Percentiles rank a stretch among this genome's conserved stretches.
Conservation (phyloP, 2,888 invertebrate genomes). For the Cryptocephalus moraei region DNA sequence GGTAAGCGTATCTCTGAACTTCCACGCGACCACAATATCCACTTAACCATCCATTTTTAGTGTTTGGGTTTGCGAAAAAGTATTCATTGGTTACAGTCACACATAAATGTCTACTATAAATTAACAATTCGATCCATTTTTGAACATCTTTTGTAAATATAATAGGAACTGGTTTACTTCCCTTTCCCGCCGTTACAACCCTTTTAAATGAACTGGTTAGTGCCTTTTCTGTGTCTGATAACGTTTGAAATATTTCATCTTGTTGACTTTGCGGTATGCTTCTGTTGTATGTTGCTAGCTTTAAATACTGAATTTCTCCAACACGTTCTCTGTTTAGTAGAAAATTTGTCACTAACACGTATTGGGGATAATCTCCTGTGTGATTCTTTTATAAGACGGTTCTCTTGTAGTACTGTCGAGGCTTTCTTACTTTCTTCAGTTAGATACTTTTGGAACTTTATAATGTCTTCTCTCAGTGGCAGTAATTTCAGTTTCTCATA, state of each 20-base stretch:
- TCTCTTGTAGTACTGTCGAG: not conserved
- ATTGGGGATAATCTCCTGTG: too few relatives aligned
- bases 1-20: too few relatives aligned
- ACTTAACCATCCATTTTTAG: slow-evolving; percentile 12
- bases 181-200: slow-evolving; percentile 15
- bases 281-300: slow-evolving; percentile 6
- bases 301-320: slow-evolving; percentile 13
- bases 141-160: slow-evolving; percentile 14
- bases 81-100: slow-evolving; percentile 15
- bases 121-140: slow-evolving; percentile 4
- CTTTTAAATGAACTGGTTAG: slow-evolving; percentile 14
- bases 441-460: slow-evolving; percentile 5
- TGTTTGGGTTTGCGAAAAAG: slow-evolving; percentile 14
- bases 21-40: slow-evolving; percentile 15
- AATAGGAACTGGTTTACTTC: slow-evolving; percentile 10
- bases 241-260: slow-evolving; percentile 1
- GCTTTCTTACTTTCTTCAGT: slow-evolving; percentile 2
- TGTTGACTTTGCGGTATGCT: not conserved
- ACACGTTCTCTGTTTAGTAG: too few relatives aligned
- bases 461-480: slow-evolving; percentile 2
- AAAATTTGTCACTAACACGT: too few relatives aligned
- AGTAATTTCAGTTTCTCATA: slow-evolving; percentile 1
- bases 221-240: slow-evolving; percentile 11
- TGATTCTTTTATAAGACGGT: slow-evolving; percentile 1
- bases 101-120: slow-evolving; percentile 7